Base-by-base conservation (phyloP, 2,113 vertebrate genomes). In the Pampusana beccarii region DNA sequence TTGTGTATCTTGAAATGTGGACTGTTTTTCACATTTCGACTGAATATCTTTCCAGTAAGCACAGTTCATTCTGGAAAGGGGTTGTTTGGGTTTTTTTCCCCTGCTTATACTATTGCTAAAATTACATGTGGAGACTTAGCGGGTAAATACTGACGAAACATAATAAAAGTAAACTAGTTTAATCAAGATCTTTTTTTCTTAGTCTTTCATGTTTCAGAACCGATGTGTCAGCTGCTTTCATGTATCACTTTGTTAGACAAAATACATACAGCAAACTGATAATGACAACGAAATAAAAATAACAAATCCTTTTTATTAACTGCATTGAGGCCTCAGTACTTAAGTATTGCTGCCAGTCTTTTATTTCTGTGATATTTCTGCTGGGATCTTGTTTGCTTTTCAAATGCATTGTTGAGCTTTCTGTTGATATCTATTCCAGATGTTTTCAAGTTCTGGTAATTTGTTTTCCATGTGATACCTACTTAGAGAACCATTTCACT, bases 391-490 rank as follows among this genome's bases (percentile, higher is more conserved):
- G 53, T 96, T 97, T 96, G 86, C 84, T 94, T 93, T 97, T 80
- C 81, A 88, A 95, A 78, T 71, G 65, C 75, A 69, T 96, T 94
- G 78, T 90, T 86, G 72, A 88, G 72, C 48, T 95, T 73, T 64
- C 38, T 86, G 91, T 80, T 93, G 79, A 93, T 93, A 95, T 93
- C 67, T 86, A 40, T 95, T 95, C 97, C 95, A 96, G 95, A 95
- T 97, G 94, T 93, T 94, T 93, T 90, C 51, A n/a, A 88, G 65
- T 80, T 86, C 87, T 87, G 60, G 57, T 95, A 92, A 97, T 97
- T 95, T 97, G 93, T 95, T 97, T 95, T 80, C 91, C 96, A 86
- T 80, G 53, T 50, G 90, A 94, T 95, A 90, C 92, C 93, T 80
- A 61, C 85, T 95, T 93, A 78, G 42, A 95, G 79, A 95, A 73